Conservation (phyloP, 2,113 vertebrate genomes). For the Herpailurus yagouaroundi region DNA sequence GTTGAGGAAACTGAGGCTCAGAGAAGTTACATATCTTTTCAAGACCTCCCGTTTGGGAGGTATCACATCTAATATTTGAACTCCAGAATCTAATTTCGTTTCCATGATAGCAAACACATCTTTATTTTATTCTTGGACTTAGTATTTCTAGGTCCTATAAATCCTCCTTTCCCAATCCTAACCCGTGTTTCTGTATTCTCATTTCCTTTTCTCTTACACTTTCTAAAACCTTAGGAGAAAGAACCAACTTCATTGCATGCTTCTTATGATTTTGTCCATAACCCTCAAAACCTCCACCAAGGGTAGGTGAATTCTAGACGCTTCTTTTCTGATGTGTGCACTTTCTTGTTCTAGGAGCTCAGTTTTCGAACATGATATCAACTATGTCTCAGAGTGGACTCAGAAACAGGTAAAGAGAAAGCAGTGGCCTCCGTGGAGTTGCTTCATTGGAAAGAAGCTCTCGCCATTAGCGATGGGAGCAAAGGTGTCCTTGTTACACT, state of each 20-base stretch:
- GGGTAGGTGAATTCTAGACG: background rate
- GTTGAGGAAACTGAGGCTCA: background rate
- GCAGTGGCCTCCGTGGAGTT: rapidly evolving
- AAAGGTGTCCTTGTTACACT: background rate
- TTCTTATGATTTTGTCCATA: background rate
- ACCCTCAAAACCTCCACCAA: background rate
- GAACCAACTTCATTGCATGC: background rate
- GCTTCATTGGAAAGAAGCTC: background rate
- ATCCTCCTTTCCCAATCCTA: background rate
- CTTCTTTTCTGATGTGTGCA: background rate
- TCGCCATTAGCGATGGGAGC: no score
- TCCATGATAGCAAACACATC: background rate
- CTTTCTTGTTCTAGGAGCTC: background rate
- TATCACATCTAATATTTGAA: background rate
- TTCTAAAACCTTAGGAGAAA: background rate
- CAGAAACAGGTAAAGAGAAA: background rate
- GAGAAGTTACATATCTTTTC: background rate
- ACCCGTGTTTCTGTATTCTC: background rate
- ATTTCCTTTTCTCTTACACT: background rate
- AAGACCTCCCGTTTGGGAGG: background rate
- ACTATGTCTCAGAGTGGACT: background rate
- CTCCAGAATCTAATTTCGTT: background rate
- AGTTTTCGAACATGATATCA: background rate
- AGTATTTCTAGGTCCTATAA: background rate
- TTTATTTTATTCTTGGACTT: background rate